Evolutionary conservation across 23 tunicate species (phyloP).

Genomic region (Halocynthia roretzi): DNA sequence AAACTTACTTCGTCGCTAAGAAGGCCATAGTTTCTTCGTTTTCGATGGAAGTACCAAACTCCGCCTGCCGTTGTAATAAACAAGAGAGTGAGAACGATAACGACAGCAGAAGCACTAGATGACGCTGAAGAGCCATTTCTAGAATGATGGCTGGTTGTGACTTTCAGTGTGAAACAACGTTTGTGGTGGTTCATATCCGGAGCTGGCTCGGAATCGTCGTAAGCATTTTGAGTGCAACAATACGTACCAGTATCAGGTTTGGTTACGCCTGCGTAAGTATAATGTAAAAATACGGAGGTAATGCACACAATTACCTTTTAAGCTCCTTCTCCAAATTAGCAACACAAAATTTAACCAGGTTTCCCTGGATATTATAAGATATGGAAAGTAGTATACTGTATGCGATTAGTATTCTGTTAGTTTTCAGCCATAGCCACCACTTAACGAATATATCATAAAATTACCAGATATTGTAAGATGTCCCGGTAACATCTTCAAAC

Average conservation of each 20-base stretch:
- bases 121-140: neutral
- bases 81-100: slow-evolving; percentile 3
- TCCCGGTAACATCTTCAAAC: neutral
- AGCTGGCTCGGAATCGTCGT: neutral
- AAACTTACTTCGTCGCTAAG: slow-evolving; percentile 14
- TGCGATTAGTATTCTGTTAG: no score
- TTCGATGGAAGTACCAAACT: slow-evolving; percentile 7
- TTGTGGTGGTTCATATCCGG: neutral
- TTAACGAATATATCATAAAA: neutral
- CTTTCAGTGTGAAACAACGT: slow-evolving; percentile 7
- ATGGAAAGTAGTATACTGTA: neutral
- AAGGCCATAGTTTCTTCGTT: slow-evolving; percentile 20
- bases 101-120: slow-evolving; percentile 1
- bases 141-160: neutral
- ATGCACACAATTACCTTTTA: no score
- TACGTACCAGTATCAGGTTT: slow-evolving; percentile 11
- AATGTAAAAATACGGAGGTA: neutral
- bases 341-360: neutral
- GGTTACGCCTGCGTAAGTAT: neutral
- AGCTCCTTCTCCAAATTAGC: no score
- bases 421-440: no score
- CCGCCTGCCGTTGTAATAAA: neutral
- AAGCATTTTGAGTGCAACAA: neutral
- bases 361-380: neutral
- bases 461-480: neutral